These are phyloP conservation scores for Clarias gariepinus DNA, from an alignment of 2,113 vertebrate species.

Conservation along the genomic window DNA sequence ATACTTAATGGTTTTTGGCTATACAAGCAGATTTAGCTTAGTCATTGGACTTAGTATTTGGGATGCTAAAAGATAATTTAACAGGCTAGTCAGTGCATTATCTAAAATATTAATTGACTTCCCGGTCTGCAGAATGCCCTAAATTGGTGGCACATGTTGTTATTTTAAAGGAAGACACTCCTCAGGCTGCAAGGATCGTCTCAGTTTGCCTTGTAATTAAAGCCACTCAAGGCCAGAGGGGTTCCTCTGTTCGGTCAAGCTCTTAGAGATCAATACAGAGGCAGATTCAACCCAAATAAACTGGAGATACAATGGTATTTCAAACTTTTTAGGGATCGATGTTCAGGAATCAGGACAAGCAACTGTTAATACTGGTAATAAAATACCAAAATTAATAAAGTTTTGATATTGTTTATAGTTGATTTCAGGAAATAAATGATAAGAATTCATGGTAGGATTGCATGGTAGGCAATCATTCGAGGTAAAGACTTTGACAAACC, in stretches of 20 bases:
- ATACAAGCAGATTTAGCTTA: background rate
- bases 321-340: background rate
- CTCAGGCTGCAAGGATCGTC: background rate
- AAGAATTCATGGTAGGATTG: background rate
- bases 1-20: background rate
- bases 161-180: background rate
- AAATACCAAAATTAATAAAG: too few species aligned
- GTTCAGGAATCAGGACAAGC: background rate
- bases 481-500: background rate
- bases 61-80: background rate
- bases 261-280: background rate
- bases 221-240: slow-evolving; percentile 45
- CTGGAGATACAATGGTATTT: background rate
- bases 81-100: background rate
- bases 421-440: background rate
- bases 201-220: slow-evolving; percentile 60
- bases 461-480: too few species aligned
- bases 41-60: background rate
- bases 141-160: background rate
- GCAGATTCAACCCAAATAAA: background rate
- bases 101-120: background rate
- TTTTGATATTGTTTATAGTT: background rate
- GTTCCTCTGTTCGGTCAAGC: background rate
- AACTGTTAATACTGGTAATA: background rate
- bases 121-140: background rate